Conservation (phyloP, 53 echinoderm and acorn worm genomes). For the Luidia sarsii region DNA sequence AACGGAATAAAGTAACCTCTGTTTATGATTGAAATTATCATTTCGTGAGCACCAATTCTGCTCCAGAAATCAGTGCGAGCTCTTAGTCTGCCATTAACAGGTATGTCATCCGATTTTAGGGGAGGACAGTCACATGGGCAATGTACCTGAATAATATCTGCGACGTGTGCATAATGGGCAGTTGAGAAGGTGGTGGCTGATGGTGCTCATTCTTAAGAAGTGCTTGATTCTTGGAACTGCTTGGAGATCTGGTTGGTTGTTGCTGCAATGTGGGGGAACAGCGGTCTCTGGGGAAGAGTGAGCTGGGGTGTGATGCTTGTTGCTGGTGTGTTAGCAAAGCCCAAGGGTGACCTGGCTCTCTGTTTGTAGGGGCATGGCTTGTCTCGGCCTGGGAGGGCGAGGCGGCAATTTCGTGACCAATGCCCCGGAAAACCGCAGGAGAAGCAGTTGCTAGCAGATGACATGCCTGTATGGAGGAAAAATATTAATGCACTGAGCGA, state of each 20-base stretch:
- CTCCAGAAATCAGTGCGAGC: not conserved
- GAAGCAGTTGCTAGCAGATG: not conserved
- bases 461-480: no score
- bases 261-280: not conserved
- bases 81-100: not conserved
- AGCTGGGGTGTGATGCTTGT: not conserved
- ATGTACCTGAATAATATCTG: not conserved
- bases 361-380: not conserved
- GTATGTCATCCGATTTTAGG: not conserved
- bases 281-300: not conserved
- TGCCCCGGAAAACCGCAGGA: not conserved
- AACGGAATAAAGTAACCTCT: conserved; percentile 2
- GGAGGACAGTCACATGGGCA: no score
- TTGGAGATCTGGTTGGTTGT: not conserved
- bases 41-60: not conserved
- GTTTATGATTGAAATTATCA: not conserved
- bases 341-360: not conserved
- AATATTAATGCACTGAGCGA: not conserved
- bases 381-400: not conserved
- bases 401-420: not conserved
- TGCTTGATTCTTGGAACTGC: not conserved
- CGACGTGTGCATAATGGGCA: not conserved
- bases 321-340: not conserved
- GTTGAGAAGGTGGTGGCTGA: not conserved
- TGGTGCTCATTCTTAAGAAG: not conserved